Evolutionary conservation across 2,113 vertebrate genomes (phyloP), one percentile per base, ranked within the genome.

Genomic region (Leptosomus discolor): DNA sequence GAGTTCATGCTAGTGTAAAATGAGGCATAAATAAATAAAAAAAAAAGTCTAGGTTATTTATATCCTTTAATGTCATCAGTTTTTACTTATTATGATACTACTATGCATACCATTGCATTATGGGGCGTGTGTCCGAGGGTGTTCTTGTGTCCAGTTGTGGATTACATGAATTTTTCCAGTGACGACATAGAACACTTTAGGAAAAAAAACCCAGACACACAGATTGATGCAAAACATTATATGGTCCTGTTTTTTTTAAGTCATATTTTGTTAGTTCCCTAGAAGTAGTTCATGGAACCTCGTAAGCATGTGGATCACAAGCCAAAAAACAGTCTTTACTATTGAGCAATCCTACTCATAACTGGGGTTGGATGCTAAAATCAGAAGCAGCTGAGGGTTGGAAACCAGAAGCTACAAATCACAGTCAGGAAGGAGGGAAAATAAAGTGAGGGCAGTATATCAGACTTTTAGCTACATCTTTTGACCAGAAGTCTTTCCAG

Each of bases 141-240:
- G 32, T 64, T 60, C 32, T 36, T 57, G 14, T 74, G 32, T 32
- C 15, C 16, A 11, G 11, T 8, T 83, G 29, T 43, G 36, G 18
- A 19, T 8, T 4, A 4, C 15, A 34, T 20, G 6, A 60, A 19
- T 64, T 75, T 85, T 86, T 86, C 26, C 36, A 46, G 8, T 54
- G n/a, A 51, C 23, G 6, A 6, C 0, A 0, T 24, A 60, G 27
- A 82, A 90, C 3, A 37, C 2, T 54, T 77, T 0, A 70, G 48
- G n/a, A 30, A 13, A 61, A 80, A 89, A 69, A 32, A 6, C 1
- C 0, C 17, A 54, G 41, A 45, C 19, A 43, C 41, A 39, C 3
- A 53, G 37, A 71, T 58, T 67, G 5, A 18, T 85, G 22, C 8
- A 20, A 57, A 51, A 53, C 14, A 53, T 8, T 67, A 10, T 29